A percentile compares a stretch with the other conserved stretches of the same genome.
phyloP scores from a whole-genome alignment of 2,113 vertebrate species.

The Chaenocephalus aceratus region DNA sequence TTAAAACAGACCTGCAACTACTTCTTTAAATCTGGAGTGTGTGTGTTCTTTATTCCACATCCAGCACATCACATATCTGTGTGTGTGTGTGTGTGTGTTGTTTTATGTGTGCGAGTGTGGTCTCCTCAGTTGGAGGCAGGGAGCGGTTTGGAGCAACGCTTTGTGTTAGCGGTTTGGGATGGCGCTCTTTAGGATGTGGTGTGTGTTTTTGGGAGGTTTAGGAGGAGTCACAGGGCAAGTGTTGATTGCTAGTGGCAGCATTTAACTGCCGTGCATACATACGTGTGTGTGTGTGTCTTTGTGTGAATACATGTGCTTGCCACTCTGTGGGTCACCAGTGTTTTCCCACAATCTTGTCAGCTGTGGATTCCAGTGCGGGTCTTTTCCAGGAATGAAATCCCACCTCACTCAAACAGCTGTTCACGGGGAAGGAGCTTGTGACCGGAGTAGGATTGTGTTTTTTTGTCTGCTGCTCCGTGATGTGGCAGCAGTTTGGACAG shows the following conservation, averaged over 20 bases:
- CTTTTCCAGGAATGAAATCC: conserved; percentile 69
- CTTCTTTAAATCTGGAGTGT: neutral
- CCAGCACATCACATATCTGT: conserved; percentile 13
- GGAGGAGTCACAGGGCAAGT: conserved; percentile 57
- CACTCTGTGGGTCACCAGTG: conserved; percentile 43
- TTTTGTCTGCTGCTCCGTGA: conserved; percentile 44
- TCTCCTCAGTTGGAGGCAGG: conserved; percentile 57
- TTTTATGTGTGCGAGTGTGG: conserved; percentile 30
- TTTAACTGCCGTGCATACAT: conserved; percentile 20
- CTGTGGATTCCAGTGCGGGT: conserved; percentile 66
- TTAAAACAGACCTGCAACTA: conserved; percentile 22
- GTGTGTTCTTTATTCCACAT: conserved; percentile 6
- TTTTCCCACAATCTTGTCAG: conserved; percentile 58
- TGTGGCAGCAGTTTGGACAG: conserved; percentile 62
- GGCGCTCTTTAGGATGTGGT: conserved; percentile 66
- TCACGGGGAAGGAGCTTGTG: conserved; percentile 36
- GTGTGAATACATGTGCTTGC: conserved; percentile 32
- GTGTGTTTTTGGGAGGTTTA: conserved; percentile 67
- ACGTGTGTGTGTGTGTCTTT: conserved; percentile 27
- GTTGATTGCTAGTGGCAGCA: conserved; percentile 59
- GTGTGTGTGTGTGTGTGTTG: conserved; percentile 24
- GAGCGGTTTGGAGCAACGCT: conserved; percentile 51
- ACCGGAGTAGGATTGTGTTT: conserved; percentile 28
- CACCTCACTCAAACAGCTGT: conserved; percentile 66
- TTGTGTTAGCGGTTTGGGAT: conserved; percentile 62